phyloP scores from a whole-genome alignment of 1,140 invertebrate species.

The Drosophila baimaii region DNA sequence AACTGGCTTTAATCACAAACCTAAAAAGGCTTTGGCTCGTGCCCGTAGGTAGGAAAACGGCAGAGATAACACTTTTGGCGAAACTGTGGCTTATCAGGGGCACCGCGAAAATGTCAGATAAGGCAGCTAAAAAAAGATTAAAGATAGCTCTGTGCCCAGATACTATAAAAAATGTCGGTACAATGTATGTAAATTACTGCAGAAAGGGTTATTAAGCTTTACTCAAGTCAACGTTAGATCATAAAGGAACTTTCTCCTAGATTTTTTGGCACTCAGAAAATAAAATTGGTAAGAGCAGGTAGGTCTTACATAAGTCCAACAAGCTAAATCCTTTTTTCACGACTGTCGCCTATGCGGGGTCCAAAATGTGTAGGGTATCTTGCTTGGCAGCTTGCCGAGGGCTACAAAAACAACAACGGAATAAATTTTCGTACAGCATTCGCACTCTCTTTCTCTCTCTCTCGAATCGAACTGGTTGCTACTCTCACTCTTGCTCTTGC shows the following conservation, averaged over 20 bases:
- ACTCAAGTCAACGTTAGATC: not conserved
- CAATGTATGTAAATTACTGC: conserved; percentile 1
- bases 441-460: conserved; percentile 35
- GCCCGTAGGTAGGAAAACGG: not conserved
- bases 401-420: not conserved
- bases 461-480: conserved; percentile 16
- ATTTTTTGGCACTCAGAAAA: not conserved
- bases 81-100: conserved; percentile 9
- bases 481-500: conserved; percentile 24
- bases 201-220: not conserved
- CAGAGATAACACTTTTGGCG: conserved; percentile 15
- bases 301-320: not conserved
- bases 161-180: not conserved
- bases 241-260: not conserved
- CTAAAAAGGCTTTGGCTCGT: not conserved
- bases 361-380: conserved; percentile 20
- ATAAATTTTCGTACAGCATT: conserved; percentile 31
- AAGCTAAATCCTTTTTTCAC: not conserved
- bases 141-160: not conserved
- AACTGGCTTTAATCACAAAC: not conserved
- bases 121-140: conserved; percentile 13
- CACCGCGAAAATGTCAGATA: conserved; percentile 20
- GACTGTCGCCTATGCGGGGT: not conserved
- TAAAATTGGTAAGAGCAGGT: too few relatives aligned
- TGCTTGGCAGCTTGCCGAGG: conserved; percentile 13